Base-by-base conservation (phyloP, 1,140 invertebrate species). In the Meloidogyne hapla region DNA sequence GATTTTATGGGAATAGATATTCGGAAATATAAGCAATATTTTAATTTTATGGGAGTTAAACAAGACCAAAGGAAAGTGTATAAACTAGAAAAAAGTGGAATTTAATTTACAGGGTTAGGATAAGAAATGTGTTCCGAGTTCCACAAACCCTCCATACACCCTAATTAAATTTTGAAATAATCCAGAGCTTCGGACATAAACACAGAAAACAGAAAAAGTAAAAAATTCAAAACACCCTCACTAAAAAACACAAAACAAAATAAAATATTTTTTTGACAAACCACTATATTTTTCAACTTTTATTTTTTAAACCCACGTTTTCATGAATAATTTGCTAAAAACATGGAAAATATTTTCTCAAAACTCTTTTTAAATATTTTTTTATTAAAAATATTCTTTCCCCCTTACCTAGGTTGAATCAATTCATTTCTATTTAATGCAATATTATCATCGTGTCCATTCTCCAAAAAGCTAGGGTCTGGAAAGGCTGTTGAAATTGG, bases 271-370 rank as follows among this genome's bases (percentile, higher is more conserved):
- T 56, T 33, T 79, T 33, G 26, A 63, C 40, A 70, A 40, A 45
- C 48, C n/a, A 76, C 21, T 81, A 70, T 26, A 21, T 40, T 13
- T 28, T 42, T 42, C 38, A 63, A 12, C 25, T n/a, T n/a, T 13
- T 73, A 13, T 61, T 25, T 38, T 28, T 56, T 45, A 74, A 38
- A 83, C 81, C 69, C 71, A 85, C 81, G 75, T 83, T 77, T 77
- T 86, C 68, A 79, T 33, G 77, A 81, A 83, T 38, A 82, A 68
- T 71, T 82, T 82, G 81, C 81, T 83, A 83, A 83, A 83, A 80
- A 72, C 8, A 21, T 42, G 21, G 76, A 80, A 77, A 26, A 62
- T 26, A 45, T 79, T 69, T 82, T 81, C 65, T 83, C 78, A 42
- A 82, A 79, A 18, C 76, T 40, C 42, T 28, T 23, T 15, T 13